Conservation (phyloP, 2,797 vertebrate species). For the Sparus aurata region DNA sequence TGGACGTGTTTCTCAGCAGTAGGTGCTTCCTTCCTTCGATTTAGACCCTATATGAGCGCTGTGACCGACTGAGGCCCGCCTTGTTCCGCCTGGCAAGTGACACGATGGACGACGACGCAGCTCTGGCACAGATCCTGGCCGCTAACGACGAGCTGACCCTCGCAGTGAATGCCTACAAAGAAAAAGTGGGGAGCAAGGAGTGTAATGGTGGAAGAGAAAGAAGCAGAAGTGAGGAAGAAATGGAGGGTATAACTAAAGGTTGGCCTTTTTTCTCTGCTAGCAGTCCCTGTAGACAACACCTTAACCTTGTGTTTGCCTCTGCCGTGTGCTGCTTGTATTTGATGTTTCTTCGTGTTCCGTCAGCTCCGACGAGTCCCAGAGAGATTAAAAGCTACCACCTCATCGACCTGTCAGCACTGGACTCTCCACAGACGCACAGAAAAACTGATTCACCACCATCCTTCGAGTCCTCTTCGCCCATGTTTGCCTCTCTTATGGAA, state of each 20-base stretch:
- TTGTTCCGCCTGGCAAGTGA: constrained; percentile 92
- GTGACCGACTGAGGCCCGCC: constrained; percentile 89
- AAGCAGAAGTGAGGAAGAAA: constrained; percentile 49
- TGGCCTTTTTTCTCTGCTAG: background rate
- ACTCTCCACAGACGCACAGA: constrained; percentile 61
- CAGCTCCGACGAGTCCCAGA: constrained; percentile 61
- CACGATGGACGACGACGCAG: constrained; percentile 86
- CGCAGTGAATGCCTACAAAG: constrained; percentile 83
- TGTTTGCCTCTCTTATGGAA: constrained; percentile 42
- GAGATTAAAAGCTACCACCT: constrained; percentile 86
- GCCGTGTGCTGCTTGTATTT: constrained; percentile 7
- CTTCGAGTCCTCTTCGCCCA: constrained; percentile 29
- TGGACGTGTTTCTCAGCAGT: background rate
- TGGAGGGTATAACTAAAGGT: constrained; percentile 49
- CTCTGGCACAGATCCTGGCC: constrained; percentile 89
- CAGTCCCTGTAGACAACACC: background rate
- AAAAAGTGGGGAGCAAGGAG: constrained; percentile 52
- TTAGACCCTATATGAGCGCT: constrained; percentile 85
- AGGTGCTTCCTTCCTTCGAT: background rate
- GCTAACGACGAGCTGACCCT: constrained; percentile 88
- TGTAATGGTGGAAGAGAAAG: constrained; percentile 31
- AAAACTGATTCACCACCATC: constrained; percentile 38
- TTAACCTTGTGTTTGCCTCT: background rate
- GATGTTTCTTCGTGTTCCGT: constrained; percentile 21
- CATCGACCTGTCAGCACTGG: constrained; percentile 88